phyloP scores from a whole-genome alignment of 1,140 invertebrate species.

The Orius laevigatus region DNA sequence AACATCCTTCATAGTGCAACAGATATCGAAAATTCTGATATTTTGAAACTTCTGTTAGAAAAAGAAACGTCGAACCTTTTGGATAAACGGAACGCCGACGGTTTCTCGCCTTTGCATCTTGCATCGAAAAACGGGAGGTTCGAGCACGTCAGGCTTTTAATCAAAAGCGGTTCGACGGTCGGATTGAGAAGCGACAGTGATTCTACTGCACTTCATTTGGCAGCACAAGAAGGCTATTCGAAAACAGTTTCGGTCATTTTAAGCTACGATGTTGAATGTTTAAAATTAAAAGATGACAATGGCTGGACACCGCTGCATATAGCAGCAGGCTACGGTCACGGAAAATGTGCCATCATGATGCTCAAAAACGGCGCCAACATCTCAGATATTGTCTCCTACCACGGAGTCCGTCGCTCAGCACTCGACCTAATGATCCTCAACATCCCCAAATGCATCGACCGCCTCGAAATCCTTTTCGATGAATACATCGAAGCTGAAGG shows the following conservation, averaged over 20 bases:
- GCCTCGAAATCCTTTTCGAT: constrained; percentile 32
- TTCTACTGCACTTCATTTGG: constrained; percentile 31
- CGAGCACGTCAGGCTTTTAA: too few species aligned
- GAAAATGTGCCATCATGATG: constrained; percentile 35
- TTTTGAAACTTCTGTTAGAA: neutral
- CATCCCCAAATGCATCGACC: constrained; percentile 30
- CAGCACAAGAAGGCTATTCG: constrained; percentile 27
- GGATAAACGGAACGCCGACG: neutral
- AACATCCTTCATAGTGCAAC: neutral
- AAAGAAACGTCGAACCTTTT: neutral
- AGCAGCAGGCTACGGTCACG: constrained; percentile 37
- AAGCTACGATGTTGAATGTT: constrained; percentile 9
- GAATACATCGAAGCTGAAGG: constrained; percentile 25
- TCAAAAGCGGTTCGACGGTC: too few species aligned
- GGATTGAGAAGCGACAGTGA: constrained; percentile 19
- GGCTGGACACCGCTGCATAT: constrained; percentile 42
- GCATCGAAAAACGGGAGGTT: too few species aligned
- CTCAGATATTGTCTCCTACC: constrained; percentile 34
- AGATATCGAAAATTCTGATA: neutral
- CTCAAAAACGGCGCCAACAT: constrained; percentile 39
- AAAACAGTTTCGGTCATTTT: constrained; percentile 30
- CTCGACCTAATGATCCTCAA: constrained; percentile 32
- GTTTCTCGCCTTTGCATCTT: neutral
- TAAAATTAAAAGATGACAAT: constrained; percentile 32
- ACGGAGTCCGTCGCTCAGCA: constrained; percentile 29